Percentiles rank a stretch among this genome's conserved stretches.
Conservation (phyloP, 64 coral and sea anemone genomes). For the Cladopsammia gracilis region DNA sequence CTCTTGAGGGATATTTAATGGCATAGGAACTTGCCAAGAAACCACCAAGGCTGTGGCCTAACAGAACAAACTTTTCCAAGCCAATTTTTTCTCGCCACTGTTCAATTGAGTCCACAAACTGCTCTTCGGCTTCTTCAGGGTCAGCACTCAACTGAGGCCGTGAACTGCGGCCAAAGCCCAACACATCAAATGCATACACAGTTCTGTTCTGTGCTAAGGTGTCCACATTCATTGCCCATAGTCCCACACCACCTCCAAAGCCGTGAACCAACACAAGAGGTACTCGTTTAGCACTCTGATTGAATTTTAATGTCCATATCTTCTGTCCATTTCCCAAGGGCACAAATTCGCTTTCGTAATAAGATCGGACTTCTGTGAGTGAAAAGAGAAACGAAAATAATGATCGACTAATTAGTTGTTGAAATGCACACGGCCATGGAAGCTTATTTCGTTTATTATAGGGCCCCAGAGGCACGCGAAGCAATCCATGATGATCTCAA, state of each 20-base stretch:
- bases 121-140: conserved; percentile 76
- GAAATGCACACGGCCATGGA: background rate
- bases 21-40: conserved; percentile 93
- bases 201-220: conserved; percentile 81
- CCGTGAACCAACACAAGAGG: conserved; percentile 97
- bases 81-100: conserved; percentile 91
- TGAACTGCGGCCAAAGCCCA: conserved; percentile 98
- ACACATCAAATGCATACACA: conserved; percentile 90
- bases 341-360: conserved; percentile 88
- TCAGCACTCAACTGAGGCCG: conserved; percentile 82
- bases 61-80: conserved; percentile 93
- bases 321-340: conserved; percentile 64
- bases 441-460: too few relatives aligned
- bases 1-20: conserved; percentile 80
- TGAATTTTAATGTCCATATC: conserved; percentile 95
- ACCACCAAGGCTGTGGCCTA: conserved; percentile 96
- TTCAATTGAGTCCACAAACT: conserved; percentile 96
- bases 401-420: background rate
- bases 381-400: background rate
- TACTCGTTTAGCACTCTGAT: conserved; percentile 40
- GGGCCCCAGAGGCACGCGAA: too few relatives aligned
- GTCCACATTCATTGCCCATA: conserved; percentile 92
- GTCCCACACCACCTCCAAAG: conserved; percentile 91
- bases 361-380: conserved; percentile 17
- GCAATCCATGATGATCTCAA: too few relatives aligned